Percentiles rank a stretch among this genome's conserved stretches.
Conservation (phyloP, 2,113 vertebrate species). For the Larimichthys polyactis region DNA sequence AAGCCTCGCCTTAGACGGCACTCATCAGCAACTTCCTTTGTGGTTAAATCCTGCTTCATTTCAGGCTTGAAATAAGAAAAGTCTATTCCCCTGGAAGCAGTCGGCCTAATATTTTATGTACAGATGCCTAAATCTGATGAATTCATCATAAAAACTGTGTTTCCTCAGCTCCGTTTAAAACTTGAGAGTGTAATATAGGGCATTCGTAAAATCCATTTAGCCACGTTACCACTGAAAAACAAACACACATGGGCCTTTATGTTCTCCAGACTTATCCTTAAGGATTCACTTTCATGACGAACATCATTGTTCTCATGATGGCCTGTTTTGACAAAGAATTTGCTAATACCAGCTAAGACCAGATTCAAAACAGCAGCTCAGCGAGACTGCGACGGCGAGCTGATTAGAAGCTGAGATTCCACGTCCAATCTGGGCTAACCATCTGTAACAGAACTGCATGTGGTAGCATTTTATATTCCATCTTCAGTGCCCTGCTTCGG, state of each 20-base stretch:
- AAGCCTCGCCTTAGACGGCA: conserved; percentile 33
- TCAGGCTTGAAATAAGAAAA: conserved; percentile 35
- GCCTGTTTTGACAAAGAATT: conserved; percentile 59
- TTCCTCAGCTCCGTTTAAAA: conserved; percentile 1
- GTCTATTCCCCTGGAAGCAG: conserved; percentile 23
- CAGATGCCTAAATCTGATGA: conserved; percentile 15
- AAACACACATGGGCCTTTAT: background rate
- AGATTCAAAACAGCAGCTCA: conserved; percentile 51
- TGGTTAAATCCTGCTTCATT: conserved; percentile 31
- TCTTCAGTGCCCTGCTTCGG: conserved; percentile 56
- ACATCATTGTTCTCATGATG: conserved; percentile 49
- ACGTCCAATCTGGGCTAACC: conserved; percentile 69
- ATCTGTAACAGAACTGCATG: conserved; percentile 67
- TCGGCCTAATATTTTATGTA: conserved; percentile 23
- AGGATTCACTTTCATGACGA: conserved; percentile 42
- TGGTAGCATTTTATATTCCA: conserved; percentile 67
- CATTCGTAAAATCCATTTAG: background rate
- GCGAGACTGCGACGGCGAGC: conserved; percentile 43
- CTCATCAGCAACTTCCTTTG: conserved; percentile 51
- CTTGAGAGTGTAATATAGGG: background rate
- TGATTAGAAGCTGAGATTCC: conserved; percentile 59
- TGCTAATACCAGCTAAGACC: conserved; percentile 43
- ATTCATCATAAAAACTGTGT: background rate
- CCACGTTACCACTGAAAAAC: background rate
- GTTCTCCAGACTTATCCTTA: background rate